Conservation (phyloP, 1,140 invertebrate genomes). For the Diploscapter pachys region DNA sequence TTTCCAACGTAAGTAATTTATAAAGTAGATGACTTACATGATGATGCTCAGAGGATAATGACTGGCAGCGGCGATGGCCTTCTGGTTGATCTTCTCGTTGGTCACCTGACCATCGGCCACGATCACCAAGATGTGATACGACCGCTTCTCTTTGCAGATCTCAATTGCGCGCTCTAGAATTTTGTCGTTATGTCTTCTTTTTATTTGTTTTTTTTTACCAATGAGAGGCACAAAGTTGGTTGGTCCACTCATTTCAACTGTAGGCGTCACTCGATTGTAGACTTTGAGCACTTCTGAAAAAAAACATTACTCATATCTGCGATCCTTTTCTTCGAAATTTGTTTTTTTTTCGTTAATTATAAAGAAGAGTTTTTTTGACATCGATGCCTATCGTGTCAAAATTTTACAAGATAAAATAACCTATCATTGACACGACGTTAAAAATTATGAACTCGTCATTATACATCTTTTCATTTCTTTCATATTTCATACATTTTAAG, state of each 20-base stretch:
- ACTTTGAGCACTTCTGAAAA: constrained; percentile 54
- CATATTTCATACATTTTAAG: not conserved
- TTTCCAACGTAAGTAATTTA: not conserved
- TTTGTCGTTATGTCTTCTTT: not conserved
- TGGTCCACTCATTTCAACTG: constrained; percentile 59
- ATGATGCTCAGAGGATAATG: constrained; percentile 65
- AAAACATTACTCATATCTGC: not conserved
- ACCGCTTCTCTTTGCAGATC: constrained; percentile 60
- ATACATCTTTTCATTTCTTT: too few relatives aligned
- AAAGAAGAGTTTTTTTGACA: not conserved
- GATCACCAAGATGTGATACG: constrained; percentile 59
- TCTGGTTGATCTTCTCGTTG: constrained; percentile 61
- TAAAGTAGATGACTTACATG: constrained; percentile 49
- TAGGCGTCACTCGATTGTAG: constrained; percentile 56
- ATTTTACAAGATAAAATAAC: constrained; percentile 2
- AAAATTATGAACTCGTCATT: too few relatives aligned
- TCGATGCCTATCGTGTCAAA: not conserved
- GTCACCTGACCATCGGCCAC: constrained; percentile 63
- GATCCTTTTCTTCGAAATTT: too few relatives aligned
- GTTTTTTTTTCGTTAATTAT: constrained; percentile 3
- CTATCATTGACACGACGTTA: not conserved
- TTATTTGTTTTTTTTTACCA: constrained; percentile 44
- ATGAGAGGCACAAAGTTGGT: constrained; percentile 65
- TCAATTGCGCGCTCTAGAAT: constrained; percentile 56
- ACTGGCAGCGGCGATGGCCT: constrained; percentile 65